phyloP scores from a whole-genome alignment of 1,140 invertebrate genomes.

The Drosophila nigrodunni region DNA sequence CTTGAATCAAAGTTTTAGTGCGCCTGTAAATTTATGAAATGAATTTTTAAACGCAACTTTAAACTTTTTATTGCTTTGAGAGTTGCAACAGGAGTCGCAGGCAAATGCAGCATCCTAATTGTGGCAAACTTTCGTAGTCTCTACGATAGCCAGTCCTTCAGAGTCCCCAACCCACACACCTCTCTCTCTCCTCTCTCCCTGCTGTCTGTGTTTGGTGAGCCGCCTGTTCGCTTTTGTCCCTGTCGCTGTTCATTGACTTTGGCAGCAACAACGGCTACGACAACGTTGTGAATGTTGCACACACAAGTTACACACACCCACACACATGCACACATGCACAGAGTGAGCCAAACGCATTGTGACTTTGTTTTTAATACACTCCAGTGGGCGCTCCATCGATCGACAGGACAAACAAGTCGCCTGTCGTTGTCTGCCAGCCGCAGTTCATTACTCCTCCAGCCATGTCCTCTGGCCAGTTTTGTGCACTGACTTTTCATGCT shows the following conservation, averaged over 20 bases:
- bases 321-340: conserved; percentile 11
- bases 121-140: conserved; percentile 69
- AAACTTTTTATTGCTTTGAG: conserved; percentile 77
- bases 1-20: conserved; percentile 63
- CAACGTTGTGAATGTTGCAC: conserved; percentile 47
- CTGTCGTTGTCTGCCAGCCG: conserved; percentile 53
- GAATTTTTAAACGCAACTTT: conserved; percentile 79
- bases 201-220: conserved; percentile 39
- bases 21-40: conserved; percentile 73
- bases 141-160: conserved; percentile 17
- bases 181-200: conserved; percentile 12
- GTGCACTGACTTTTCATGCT: conserved; percentile 57
- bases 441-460: conserved; percentile 72
- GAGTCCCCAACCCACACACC: background rate
- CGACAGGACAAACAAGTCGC: conserved; percentile 72
- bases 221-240: conserved; percentile 40
- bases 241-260: conserved; percentile 79
- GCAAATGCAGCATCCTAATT: conserved; percentile 66
- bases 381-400: conserved; percentile 70
- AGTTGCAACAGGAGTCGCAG: conserved; percentile 21
- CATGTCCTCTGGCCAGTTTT: conserved; percentile 47
- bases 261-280: conserved; percentile 53
- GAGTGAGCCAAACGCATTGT: conserved; percentile 45
- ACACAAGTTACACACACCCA: conserved; percentile 50
- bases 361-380: conserved; percentile 83